Evolutionary conservation across 2,888 invertebrate genomes (phyloP), one percentile per base, ranked within the genome.

Genomic region (Opisthograptis luteolata): DNA sequence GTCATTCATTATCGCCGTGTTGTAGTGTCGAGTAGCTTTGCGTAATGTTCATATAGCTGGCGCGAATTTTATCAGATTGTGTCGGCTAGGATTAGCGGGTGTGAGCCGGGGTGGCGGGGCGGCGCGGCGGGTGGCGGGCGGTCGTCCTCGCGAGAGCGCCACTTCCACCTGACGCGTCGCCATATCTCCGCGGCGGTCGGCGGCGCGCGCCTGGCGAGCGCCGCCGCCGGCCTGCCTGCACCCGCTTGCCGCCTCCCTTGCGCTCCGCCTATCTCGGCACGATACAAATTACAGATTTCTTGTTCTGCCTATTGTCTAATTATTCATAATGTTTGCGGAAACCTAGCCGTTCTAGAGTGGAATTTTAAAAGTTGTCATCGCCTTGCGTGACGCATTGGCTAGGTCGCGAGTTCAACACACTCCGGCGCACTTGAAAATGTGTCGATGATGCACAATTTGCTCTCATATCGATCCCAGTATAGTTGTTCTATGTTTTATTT

Each of bases 41-140:
- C 87, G 88, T 89, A 87, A 88, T 87, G 79, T 87, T 87, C 83
- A 83, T 88, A 83, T 88, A 83, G 86, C 87, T 87, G 89, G 87
- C 89, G 89, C 88, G 89, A 89, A 89, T 86, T 88, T 89, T 89
- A 89, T 88, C 89, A 86, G 89, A 87, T 87, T 83, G 86, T 85
- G 77, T 88, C 85, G 81, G 81, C 78, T 84, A 84, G 87, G 87
- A 88, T 86, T 84, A 85, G 84, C 82, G 83, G 80, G 81, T 74
- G 81, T 70, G 75, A 55, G 72, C 68, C 60, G 60, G 75, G 65
- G 70, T 67, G 73, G 64, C 63, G 70, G 70, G 63, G 79, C 67
- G 76, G 76, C 66, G 72, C 67, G 70, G 67, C 71, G 71, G 76
- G 74, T 28, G 75, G 76, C 71, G 74, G 75, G 71, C 81, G 79